Evolutionary conservation across 2,797 vertebrate species (phyloP).

Genomic region (Xenentodon cancila): DNA sequence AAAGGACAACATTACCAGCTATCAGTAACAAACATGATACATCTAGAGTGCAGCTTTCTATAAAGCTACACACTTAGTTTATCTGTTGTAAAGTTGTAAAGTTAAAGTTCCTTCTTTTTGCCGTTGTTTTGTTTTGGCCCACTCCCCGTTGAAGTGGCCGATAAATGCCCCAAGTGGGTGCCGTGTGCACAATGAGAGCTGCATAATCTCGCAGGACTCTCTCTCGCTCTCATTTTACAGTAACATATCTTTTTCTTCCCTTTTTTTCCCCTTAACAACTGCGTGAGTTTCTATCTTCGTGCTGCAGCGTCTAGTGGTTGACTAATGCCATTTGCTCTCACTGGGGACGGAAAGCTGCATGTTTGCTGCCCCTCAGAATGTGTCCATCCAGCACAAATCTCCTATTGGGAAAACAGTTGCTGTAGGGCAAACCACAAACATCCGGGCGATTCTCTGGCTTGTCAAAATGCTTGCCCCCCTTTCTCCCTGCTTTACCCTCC

Average conservation of each 20-base stretch:
- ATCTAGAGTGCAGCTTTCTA: too few species aligned
- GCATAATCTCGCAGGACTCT: too few species aligned
- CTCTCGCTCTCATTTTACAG: too few species aligned
- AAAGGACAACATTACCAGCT: too few species aligned
- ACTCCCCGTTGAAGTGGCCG: too few species aligned
- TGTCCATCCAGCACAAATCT: conserved; percentile 65
- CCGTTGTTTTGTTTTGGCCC: too few species aligned
- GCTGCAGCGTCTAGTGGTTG: conserved; percentile 17
- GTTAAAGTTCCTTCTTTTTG: too few species aligned
- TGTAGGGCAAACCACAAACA: conserved; percentile 63
- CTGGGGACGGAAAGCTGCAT: conserved; percentile 31
- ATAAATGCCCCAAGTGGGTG: too few species aligned
- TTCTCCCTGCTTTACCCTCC: conserved; percentile 41
- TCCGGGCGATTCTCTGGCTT: conserved; percentile 58
- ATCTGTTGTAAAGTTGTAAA: too few species aligned
- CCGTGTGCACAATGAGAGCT: too few species aligned
- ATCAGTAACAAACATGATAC: too few species aligned
- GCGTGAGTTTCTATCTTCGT: neutral
- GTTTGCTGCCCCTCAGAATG: conserved; percentile 63
- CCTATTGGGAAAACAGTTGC: conserved; percentile 64
- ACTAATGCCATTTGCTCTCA: conserved; percentile 37
- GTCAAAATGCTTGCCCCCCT: conserved; percentile 47
- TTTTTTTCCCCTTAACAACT: neutral
- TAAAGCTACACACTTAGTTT: too few species aligned
- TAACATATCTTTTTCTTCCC: neutral